Conservation (phyloP, 2,888 invertebrate species). For the Oligia fasciuncula region DNA sequence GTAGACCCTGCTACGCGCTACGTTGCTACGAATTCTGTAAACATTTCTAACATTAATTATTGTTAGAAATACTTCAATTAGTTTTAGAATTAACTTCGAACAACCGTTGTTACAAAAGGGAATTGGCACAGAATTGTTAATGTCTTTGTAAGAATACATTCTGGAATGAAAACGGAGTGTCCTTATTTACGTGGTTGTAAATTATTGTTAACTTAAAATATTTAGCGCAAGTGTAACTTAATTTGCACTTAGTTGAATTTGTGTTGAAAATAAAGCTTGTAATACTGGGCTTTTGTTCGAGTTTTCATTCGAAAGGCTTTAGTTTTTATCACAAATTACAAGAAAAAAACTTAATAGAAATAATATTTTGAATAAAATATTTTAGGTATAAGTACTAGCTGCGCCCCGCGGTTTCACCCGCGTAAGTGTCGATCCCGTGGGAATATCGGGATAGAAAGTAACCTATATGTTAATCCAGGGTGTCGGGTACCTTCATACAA, state of each 20-base stretch:
- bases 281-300: neutral
- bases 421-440: too few species aligned
- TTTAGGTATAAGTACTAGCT: too few species aligned
- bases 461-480: too few species aligned
- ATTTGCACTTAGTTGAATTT: neutral
- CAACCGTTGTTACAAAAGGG: slow-evolving; percentile 13
- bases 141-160: slow-evolving; percentile 1
- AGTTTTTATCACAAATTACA: too few species aligned
- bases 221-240: neutral
- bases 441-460: too few species aligned
- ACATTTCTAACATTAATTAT: neutral
- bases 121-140: slow-evolving; percentile 15
- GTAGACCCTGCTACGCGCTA: slow-evolving; percentile 19
- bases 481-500: too few species aligned
- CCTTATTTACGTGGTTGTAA: neutral
- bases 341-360: too few species aligned
- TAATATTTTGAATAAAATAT: too few species aligned
- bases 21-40: slow-evolving; percentile 23
- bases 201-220: neutral
- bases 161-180: neutral
- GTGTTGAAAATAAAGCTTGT: too few species aligned
- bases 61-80: slow-evolving; percentile 28
- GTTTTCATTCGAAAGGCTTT: too few species aligned
- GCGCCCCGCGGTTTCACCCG: too few species aligned
- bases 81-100: slow-evolving; percentile 31